These are phyloP conservation scores for Eupithecia pulchellata DNA, from an alignment of 2,888 invertebrate genomes.

Conservation along the genomic window DNA sequence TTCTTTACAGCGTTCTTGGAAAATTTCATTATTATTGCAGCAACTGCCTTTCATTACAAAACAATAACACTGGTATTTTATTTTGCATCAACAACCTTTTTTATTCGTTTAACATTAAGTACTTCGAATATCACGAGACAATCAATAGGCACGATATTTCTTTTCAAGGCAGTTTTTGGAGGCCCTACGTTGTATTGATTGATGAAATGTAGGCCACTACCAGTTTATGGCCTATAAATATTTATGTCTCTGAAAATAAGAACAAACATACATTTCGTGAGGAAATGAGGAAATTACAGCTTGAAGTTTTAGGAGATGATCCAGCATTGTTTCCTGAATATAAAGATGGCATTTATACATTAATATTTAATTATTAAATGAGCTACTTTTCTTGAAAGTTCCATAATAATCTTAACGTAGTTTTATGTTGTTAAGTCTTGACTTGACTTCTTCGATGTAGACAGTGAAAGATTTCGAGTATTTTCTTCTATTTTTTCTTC, in stretches of 20 bases:
- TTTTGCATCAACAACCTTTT: constrained; percentile 13
- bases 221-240: constrained; percentile 70
- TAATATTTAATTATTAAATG: not conserved
- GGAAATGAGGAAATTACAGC: constrained; percentile 38
- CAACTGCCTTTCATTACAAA: not conserved
- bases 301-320: constrained; percentile 30
- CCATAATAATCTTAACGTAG: not conserved
- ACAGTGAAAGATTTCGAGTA: too few relatives aligned
- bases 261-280: constrained; percentile 48
- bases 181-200: constrained; percentile 64
- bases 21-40: not conserved
- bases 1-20: not conserved
- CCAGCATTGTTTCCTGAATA: not conserved
- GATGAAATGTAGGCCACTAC: constrained; percentile 70
- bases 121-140: constrained; percentile 12
- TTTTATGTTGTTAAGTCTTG: too few relatives aligned
- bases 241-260: constrained; percentile 58
- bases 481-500: too few relatives aligned
- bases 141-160: constrained; percentile 59
- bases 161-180: constrained; percentile 61
- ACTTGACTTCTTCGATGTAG: too few relatives aligned
- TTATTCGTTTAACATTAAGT: constrained; percentile 10
- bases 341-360: not conserved
- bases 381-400: not conserved
- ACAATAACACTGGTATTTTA: not conserved